Percentiles rank a stretch among this genome's conserved stretches.
Evolutionary conservation across 2,888 invertebrate species (phyloP).

Genomic region (Xanthostigma xanthostigma): DNA sequence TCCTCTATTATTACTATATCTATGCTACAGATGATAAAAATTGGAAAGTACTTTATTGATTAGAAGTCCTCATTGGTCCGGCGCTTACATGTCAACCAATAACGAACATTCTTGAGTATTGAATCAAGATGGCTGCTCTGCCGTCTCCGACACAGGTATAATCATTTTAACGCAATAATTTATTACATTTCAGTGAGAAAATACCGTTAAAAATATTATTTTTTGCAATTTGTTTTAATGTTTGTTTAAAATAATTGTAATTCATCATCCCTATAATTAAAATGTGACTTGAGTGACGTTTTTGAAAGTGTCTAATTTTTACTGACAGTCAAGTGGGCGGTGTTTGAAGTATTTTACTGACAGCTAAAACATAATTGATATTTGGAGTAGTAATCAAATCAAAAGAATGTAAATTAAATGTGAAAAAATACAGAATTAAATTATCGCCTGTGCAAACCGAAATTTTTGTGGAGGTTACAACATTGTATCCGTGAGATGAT

Average conservation of each 20-base stretch:
- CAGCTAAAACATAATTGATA: background rate
- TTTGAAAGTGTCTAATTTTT: conserved; percentile 2
- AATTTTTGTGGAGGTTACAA: too few species aligned
- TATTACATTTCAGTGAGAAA: background rate
- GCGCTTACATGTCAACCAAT: conserved; percentile 20
- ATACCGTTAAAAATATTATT: background rate
- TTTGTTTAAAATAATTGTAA: background rate
- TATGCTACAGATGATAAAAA: too few species aligned
- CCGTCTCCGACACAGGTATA: conserved; percentile 73
- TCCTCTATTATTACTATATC: too few species aligned
- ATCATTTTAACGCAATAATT: background rate
- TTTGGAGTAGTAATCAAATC: too few species aligned
- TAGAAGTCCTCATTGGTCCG: conserved; percentile 20
- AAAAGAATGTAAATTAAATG: too few species aligned
- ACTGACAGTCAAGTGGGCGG: background rate
- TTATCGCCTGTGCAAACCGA: too few species aligned
- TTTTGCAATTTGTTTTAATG: too few species aligned
- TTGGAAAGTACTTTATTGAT: conserved; percentile 19
- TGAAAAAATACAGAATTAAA: too few species aligned
- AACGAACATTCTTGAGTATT: conserved; percentile 23
- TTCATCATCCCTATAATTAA: background rate
- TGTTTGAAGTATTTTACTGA: conserved; percentile 4
- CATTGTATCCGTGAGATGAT: too few species aligned
- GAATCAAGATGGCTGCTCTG: conserved; percentile 63
- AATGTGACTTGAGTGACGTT: background rate